A percentile compares a stretch with the other conserved stretches of the same genome.
Conservation (phyloP, 2,888 invertebrate species). For the Ectropis crepuscularia region DNA sequence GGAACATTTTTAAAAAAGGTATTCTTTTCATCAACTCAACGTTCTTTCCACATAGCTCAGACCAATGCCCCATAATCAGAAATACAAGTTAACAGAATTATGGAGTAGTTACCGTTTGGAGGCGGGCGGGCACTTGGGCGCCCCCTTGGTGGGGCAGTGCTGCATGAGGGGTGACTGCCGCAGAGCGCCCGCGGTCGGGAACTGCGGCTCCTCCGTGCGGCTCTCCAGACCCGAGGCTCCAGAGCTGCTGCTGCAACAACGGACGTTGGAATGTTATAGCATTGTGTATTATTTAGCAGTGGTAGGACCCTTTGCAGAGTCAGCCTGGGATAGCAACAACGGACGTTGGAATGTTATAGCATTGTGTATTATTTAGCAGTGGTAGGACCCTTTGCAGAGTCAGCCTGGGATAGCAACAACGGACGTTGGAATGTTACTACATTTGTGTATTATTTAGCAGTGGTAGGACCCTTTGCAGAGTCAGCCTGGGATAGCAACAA, state of each 20-base stretch:
- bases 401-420: too few species aligned
- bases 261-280: neutral
- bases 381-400: too few species aligned
- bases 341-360: neutral
- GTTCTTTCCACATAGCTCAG: too few species aligned
- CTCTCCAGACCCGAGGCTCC: constrained; percentile 65
- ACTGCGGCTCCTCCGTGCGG: constrained; percentile 68
- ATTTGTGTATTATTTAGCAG: too few species aligned
- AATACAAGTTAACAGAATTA: neutral
- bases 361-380: too few species aligned
- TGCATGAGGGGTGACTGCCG: constrained; percentile 81
- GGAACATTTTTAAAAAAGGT: too few species aligned
- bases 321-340: constrained; percentile 15
- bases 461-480: too few species aligned
- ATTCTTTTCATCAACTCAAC: too few species aligned
- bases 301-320: too few species aligned
- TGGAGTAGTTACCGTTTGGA: constrained; percentile 77
- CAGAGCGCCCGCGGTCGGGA: constrained; percentile 70
- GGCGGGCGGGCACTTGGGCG: constrained; percentile 88
- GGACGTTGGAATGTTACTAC: neutral
- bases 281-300: too few species aligned
- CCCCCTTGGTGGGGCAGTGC: constrained; percentile 88
- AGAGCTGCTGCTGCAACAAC: constrained; percentile 63
- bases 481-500: too few species aligned
- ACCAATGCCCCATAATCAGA: too few species aligned